Evolutionary conservation across 2,113 vertebrate species (phyloP).

Genomic region (Halcyon malimbica): DNA sequence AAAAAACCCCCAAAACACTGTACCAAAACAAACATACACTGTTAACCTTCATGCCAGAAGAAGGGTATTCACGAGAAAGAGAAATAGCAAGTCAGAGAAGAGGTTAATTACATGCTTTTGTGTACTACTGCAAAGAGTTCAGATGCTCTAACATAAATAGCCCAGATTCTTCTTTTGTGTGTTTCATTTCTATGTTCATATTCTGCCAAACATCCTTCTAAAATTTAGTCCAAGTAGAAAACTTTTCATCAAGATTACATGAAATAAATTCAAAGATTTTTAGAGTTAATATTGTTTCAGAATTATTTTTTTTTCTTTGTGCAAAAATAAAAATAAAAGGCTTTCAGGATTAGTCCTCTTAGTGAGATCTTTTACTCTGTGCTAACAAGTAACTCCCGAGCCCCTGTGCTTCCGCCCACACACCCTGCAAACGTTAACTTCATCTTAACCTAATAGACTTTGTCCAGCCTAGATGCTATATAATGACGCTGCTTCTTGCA

Average conservation of each 20-base stretch:
- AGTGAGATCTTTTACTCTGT: not conserved
- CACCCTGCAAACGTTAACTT: not conserved
- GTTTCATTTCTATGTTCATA: not conserved
- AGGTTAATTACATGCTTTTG: not conserved
- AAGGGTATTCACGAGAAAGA: not conserved
- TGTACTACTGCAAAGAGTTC: not conserved
- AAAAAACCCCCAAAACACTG: not conserved
- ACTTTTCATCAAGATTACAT: not conserved
- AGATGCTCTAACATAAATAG: not conserved
- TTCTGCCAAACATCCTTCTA: not conserved
- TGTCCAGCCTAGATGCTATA: not conserved
- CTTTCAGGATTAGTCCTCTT: not conserved
- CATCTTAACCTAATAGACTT: conserved; percentile 2
- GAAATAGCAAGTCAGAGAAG: not conserved
- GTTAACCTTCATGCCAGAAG: not conserved
- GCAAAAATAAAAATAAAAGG: not conserved
- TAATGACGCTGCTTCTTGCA: not conserved
- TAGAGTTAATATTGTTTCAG: not conserved
- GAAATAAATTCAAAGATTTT: conserved; percentile 16
- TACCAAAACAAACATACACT: not conserved
- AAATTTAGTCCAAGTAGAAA: not conserved
- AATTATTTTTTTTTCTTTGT: not conserved
- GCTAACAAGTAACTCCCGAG: not conserved
- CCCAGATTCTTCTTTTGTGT: not conserved
- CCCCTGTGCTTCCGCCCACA: not conserved